Conservation (phyloP, 2,888 invertebrate species). For the Hyposoter didymator region DNA sequence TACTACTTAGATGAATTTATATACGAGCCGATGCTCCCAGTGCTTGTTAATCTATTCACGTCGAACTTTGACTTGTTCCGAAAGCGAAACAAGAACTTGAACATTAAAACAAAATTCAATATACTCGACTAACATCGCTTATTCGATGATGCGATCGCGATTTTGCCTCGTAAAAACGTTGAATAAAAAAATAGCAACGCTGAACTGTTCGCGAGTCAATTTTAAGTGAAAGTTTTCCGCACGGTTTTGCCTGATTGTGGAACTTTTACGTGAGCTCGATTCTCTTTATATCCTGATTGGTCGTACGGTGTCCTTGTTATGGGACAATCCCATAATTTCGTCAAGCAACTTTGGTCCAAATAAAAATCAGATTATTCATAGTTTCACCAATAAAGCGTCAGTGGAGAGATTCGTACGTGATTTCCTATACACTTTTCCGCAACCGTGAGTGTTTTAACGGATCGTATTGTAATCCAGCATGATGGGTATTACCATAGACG, state of each 20-base stretch:
- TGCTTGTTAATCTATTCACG: constrained; percentile 67
- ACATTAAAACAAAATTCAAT: constrained; percentile 28
- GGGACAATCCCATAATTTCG: background rate
- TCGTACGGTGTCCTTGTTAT: no score
- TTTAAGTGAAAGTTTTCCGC: no score
- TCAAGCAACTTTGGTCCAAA: background rate
- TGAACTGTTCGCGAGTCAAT: background rate
- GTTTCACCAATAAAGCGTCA: background rate
- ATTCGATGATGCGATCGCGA: background rate
- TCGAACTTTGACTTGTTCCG: constrained; percentile 47
- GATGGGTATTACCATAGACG: background rate
- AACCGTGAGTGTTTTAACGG: background rate
- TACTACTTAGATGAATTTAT: constrained; percentile 70
- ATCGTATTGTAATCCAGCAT: background rate
- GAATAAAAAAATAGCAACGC: background rate
- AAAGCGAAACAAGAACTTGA: constrained; percentile 12
- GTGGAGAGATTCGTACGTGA: background rate
- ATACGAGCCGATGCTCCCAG: constrained; percentile 57
- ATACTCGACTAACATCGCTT: background rate
- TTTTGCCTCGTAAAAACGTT: background rate
- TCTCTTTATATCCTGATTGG: no score
- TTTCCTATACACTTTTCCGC: background rate
- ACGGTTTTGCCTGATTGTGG: no score
- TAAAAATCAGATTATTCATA: background rate
- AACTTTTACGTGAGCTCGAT: no score